These are phyloP conservation scores for Rhinichthys osculus DNA, from an alignment of 2,797 vertebrate genomes.

Conservation along the genomic window DNA sequence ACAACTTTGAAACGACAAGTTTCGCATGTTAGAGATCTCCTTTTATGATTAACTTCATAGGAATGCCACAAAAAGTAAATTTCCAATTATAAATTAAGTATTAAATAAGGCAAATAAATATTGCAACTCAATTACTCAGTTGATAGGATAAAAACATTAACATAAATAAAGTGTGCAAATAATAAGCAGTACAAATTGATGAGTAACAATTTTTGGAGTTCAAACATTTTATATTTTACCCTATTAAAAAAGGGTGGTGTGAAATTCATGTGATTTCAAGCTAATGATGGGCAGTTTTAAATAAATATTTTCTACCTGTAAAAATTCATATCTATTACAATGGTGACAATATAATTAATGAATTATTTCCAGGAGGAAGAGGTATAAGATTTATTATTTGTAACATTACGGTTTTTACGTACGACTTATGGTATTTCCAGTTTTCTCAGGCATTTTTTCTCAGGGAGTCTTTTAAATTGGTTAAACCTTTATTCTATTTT, in stretches of 20 bases:
- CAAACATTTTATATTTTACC: background rate
- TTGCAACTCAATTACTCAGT: background rate
- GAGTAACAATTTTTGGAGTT: constrained; percentile 30
- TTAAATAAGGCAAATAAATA: constrained; percentile 59
- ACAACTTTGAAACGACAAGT: background rate
- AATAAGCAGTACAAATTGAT: constrained; percentile 48
- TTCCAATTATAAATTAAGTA: constrained; percentile 54
- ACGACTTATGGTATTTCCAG: background rate
- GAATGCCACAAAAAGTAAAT: constrained; percentile 17
- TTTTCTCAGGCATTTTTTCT: background rate
- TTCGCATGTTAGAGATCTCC: background rate
- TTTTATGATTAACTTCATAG: constrained; percentile 14
- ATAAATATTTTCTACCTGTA: background rate
- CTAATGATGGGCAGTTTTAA: background rate
- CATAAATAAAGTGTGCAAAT: constrained; percentile 51
- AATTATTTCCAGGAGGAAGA: constrained; percentile 4
- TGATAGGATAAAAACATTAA: constrained; percentile 48
- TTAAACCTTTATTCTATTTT: constrained; percentile 20
- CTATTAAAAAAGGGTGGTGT: constrained; percentile 23
- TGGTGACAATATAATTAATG: background rate
- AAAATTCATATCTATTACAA: background rate
- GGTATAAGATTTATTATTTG: background rate
- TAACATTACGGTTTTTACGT: background rate
- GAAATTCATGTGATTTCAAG: constrained; percentile 8
- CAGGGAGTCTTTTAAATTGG: background rate